Base-by-base conservation (phyloP, 2,113 vertebrate genomes). In the Actinemys pallida region DNA sequence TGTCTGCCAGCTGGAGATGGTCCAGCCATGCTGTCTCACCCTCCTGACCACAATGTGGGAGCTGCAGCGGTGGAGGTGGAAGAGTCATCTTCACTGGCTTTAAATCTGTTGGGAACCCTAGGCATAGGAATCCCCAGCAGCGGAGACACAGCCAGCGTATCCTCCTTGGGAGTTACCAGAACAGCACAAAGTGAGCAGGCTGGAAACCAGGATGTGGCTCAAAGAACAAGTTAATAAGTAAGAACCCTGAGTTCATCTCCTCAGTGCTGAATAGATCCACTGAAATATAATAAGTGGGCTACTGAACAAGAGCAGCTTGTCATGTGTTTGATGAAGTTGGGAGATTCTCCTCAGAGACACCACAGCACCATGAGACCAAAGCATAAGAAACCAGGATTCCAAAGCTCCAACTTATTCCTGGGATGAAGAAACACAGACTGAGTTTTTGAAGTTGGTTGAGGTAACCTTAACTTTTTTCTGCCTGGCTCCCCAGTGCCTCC, bases 381-480 rank as follows among this genome's bases (percentile, higher is more conserved):
- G 87, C 1, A 1, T 92, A 56, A 95, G 92, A 96, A 95, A 93
- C 47, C 75, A 90, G 10, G 62, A 93, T 91, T 95, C 95, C 89
- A 95, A 89, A 93, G 78, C 76, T 80, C n/a, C 57, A 83, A 88
- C 96, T 92, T 92, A 93, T 54, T 75, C 88, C 50, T 87, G 85
- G 0, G 0, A 95, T 76, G 84, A 93, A 95, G 95, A 96, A 94
- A 93, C 49, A 47, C 93, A 91, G 49, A 56, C 81, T 94, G 84
- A 94, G 88, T 94, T 93, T 93, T 83, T 95, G 92, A 93, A 96
- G 50, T 93, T 96, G 95, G 92, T 95, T 92, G 95, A 95, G 95
- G 88, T 94, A 96, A 95, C 94, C 94, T 91, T 29, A 86, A 78
- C 81, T 80, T 95, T 93, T 91, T 94, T 92, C 88, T 97, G 95